Evolutionary conservation across 2,113 vertebrate species (phyloP), one percentile per base, ranked within the genome.

Genomic region (Planiliza haematocheilus): DNA sequence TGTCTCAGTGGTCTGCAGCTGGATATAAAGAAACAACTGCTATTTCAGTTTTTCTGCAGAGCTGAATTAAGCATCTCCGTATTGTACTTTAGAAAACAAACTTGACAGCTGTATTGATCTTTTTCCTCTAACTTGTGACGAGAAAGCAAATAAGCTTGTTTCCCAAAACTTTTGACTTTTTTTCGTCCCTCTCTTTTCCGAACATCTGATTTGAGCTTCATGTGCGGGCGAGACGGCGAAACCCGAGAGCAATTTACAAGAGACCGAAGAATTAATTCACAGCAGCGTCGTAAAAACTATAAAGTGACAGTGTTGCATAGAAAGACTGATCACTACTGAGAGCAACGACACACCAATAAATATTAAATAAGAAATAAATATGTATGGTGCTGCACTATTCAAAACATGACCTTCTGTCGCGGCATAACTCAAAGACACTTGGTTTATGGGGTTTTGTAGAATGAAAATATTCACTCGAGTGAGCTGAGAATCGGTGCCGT

Each of bases 251-350:
- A 52, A 55, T 53, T 80, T 16, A 70, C 30, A 55, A 48, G 21
- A 55, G 52, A 42, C 7, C 43, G 30, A 68, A 55, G 30, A 71
- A 55, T 58, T 43, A 66, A 53, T 56, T 58, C 24, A 84, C 52
- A 66, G 68, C 64, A 51, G 71, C 49, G 41, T 64, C 68, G 38
- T 63, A 37, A 39, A 30, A 42, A 75, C 11, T 17, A 46, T 20
- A 52, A 70, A 63, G 7, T 20, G 60, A 82, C 77, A 74, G 42
- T 14, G 59, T 87, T 89, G 89, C 87, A 90, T 89, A 91, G 87
- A 90, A 82, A 81, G 51, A 57, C 37, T 63, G 81, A 67, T 39
- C 51, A 80, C 80, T n/a, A 61, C 76, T 49, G 63, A 76, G 55
- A 83, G 17, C 14, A 58, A 82, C 52, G 45, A 58, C 20, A 55